Evolutionary conservation across 2,113 vertebrate species (phyloP).

Genomic region (Cyanoramphus novaezelandiae): DNA sequence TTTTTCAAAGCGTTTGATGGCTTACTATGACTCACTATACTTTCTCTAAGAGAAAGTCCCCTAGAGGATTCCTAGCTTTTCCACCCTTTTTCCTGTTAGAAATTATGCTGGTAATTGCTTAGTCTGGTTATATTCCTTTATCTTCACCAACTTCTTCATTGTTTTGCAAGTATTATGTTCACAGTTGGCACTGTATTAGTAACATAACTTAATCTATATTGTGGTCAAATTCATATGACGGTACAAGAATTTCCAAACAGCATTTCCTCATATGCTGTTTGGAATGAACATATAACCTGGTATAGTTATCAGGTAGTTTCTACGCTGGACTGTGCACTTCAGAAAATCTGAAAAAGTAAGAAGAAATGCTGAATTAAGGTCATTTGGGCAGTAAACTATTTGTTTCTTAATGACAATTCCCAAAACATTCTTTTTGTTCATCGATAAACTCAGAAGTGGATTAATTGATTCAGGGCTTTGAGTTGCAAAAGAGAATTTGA

Average conservation of each 20-base stretch:
- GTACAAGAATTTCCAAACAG: neutral
- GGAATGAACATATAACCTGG: too few relatives aligned
- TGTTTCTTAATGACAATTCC: neutral
- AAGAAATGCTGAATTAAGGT: neutral
- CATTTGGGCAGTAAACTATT: neutral
- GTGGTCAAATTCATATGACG: neutral
- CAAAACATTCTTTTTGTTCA: neutral
- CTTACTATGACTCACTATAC: neutral
- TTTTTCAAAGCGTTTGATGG: neutral
- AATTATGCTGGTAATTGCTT: neutral
- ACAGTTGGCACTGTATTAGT: neutral
- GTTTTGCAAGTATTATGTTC: neutral
- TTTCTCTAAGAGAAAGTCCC: neutral
- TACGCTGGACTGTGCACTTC: neutral
- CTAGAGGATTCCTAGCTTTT: neutral
- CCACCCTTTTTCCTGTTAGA: neutral
- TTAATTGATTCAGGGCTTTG: neutral
- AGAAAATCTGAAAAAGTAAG: neutral
- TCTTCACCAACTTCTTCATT: neutral
- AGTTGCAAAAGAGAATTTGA: neutral
- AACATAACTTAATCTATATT: neutral
- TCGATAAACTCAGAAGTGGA: neutral
- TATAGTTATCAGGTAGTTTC: neutral
- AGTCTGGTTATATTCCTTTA: neutral
- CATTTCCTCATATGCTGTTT: neutral